Conservation (phyloP, 2,888 invertebrate species). For the Lithophane semibrunnea region DNA sequence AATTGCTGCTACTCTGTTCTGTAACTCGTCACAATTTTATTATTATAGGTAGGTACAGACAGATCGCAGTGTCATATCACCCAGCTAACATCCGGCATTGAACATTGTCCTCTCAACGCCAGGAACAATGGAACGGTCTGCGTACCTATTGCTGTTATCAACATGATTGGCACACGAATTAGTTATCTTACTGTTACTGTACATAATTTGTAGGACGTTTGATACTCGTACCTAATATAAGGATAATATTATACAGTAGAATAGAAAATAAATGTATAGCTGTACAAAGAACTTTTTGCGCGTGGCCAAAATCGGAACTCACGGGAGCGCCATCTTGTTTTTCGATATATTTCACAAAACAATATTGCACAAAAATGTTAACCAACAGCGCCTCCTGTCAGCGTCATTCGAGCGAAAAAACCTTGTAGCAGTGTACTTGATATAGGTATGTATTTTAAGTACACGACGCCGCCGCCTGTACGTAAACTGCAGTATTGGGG, state of each 20-base stretch:
- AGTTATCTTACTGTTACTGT: neutral
- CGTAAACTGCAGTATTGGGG: too few relatives aligned
- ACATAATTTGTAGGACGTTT: neutral
- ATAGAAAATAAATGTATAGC: neutral
- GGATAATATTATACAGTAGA: neutral
- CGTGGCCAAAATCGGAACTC: too few relatives aligned
- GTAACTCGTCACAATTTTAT: neutral
- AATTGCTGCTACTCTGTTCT: neutral
- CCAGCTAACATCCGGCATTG: constrained; percentile 22
- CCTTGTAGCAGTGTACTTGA: too few relatives aligned
- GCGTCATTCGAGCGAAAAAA: too few relatives aligned
- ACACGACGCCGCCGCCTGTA: too few relatives aligned
- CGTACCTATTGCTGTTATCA: constrained; percentile 44
- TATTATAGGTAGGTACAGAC: neutral
- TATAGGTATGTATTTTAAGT: too few relatives aligned
- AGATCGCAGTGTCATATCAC: constrained; percentile 12
- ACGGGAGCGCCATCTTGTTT: too few relatives aligned
- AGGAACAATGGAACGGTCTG: constrained; percentile 45
- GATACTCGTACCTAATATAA: neutral
- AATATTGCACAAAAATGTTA: too few relatives aligned
- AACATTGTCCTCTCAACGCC: constrained; percentile 16
- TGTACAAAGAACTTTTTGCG: neutral
- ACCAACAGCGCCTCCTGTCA: too few relatives aligned
- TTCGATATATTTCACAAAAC: too few relatives aligned
- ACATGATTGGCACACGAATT: constrained; percentile 26